Evolutionary conservation across 2,888 invertebrate genomes (phyloP), one percentile per base, ranked within the genome.

Genomic region (Pollenia angustigena): DNA sequence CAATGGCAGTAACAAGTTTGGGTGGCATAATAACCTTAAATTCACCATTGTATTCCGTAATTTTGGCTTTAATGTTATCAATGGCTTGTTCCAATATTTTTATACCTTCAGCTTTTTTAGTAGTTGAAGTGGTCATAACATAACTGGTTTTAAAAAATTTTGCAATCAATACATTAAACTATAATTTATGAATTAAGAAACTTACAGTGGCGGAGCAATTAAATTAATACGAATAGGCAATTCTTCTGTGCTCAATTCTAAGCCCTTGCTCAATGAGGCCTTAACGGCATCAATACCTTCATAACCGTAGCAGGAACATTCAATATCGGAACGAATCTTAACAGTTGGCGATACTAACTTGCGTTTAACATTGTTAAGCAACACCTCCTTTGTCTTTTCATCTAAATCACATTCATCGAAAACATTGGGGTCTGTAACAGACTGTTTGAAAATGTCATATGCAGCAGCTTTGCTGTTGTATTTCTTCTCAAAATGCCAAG

Each of bases 211-310:
- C 48, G 99, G 99, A 7, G 99, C 99, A 92, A 99, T 99, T 89
- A 99, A 95, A 94, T 99, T 99, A 90, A 99, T 99, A 95, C 98
- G 99, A 90, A 99, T 98, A 0, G 99, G 99, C 94, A 99, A 95
- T 89, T 98, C 98, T 89, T 97, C 96, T 0, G 98, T 98, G 4
- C 99, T 98, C 75, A 98, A 94, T 56, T 97, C 96, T 52, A 99
- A 95, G 1, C 99, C 99, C 88, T 97, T 95, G 93, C 96, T 97
- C 56, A 99, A 94, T 0, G 99, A 98, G 60, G 96, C 95, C 93
- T 99, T 98, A 0, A 99, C 99, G 4, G 99, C 99, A 94, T 99
- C 99, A 89, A 99, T 99, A 44, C 99, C 99, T 93, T 99, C 99
- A 91, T 99, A 99, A 1, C 98, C 97, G 90, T 98, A 99, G 93